Percentiles rank a stretch among this genome's conserved stretches.
phyloP scores from a whole-genome alignment of 2,113 vertebrate species.

The Tamias sibiricus region DNA sequence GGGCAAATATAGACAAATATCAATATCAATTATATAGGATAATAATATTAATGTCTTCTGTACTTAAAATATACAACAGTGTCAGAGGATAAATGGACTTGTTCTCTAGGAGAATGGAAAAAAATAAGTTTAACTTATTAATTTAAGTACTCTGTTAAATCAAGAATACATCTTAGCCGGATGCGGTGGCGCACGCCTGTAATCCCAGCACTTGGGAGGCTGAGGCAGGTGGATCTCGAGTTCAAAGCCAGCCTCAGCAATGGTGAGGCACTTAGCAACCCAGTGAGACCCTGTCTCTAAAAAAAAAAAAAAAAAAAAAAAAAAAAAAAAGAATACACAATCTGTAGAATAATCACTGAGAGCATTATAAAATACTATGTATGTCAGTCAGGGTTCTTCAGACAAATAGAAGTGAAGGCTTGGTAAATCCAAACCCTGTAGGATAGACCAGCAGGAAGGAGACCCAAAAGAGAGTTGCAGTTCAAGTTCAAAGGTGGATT shows the following conservation, averaged over 20 bases:
- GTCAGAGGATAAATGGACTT: background rate
- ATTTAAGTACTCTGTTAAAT: background rate
- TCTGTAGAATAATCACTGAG: background rate
- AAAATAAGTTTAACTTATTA: background rate
- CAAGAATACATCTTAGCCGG: background rate
- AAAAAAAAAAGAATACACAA: no score
- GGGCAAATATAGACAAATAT: background rate
- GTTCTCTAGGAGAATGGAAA: background rate
- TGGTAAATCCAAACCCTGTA: background rate
- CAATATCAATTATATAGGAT: background rate
- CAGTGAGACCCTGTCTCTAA: no score
- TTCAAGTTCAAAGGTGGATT: background rate
- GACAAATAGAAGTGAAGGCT: background rate
- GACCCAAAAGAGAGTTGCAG: background rate
- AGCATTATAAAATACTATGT: background rate
- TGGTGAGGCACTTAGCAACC: no score
- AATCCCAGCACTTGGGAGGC: no score
- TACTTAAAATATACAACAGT: background rate
- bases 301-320: no score
- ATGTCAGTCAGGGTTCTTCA: background rate
- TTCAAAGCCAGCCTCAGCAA: no score
- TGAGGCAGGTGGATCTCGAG: no score
- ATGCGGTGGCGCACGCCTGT: no score
- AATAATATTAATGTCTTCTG: background rate
- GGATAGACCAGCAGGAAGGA: background rate